A percentile compares a stretch with the other conserved stretches of the same genome.
Conservation (phyloP, 30 jellyfish, hydroid and myxozoan genomes). For the Aurelia sp. region DNA sequence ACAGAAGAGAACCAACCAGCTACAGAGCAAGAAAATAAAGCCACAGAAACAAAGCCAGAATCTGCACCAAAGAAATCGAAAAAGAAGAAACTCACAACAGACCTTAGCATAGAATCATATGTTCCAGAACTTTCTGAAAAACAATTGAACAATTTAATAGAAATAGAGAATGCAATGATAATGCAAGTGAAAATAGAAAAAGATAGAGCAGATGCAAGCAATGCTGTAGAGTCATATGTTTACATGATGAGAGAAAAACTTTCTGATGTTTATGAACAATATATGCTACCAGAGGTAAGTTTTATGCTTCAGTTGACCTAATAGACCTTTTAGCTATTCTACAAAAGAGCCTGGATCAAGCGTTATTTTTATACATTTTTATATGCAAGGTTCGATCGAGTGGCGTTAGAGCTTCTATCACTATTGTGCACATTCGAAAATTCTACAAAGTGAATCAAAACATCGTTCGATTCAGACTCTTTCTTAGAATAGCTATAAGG, state of each 20-base stretch:
- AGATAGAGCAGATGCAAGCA: constrained; percentile 93
- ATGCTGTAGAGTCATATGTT: constrained; percentile 91
- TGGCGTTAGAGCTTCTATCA: too few species aligned
- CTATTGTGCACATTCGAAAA: too few species aligned
- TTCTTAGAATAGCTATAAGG: too few species aligned
- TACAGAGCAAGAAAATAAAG: constrained; percentile 12
- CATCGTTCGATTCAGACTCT: too few species aligned
- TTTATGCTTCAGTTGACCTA: background rate
- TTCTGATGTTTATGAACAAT: constrained; percentile 43
- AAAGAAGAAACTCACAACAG: constrained; percentile 82
- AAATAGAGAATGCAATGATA: constrained; percentile 84
- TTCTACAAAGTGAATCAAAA: too few species aligned
- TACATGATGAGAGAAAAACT: constrained; percentile 84
- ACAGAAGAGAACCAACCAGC: constrained; percentile 21
- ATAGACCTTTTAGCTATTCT: too few species aligned
- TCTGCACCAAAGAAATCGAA: constrained; percentile 64
- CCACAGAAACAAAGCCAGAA: constrained; percentile 37
- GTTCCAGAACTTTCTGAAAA: constrained; percentile 51
- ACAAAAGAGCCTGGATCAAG: too few species aligned
- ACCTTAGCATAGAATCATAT: constrained; percentile 51
- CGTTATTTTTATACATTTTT: too few species aligned
- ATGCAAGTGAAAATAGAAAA: constrained; percentile 86
- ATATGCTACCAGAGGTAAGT: constrained; percentile 60
- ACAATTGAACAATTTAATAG: constrained; percentile 64
- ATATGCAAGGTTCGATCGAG: too few species aligned